phyloP scores from a whole-genome alignment of 2,113 vertebrate genomes.

The Myodes glareolus region DNA sequence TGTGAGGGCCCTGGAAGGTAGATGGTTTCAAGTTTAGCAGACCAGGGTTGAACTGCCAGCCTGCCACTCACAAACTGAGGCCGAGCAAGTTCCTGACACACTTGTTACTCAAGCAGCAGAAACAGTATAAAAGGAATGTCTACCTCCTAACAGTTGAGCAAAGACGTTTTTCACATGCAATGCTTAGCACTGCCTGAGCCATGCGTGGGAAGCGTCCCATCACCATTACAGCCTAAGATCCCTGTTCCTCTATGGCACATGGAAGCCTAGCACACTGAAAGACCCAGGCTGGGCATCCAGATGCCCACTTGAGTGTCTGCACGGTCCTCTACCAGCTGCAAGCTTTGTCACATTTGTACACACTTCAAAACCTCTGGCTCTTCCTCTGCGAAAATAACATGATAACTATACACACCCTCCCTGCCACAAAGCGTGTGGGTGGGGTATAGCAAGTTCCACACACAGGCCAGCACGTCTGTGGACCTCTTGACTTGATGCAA shows the following conservation, averaged over 20 bases:
- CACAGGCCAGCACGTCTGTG: not conserved
- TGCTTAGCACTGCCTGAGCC: not conserved
- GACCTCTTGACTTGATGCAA: not conserved
- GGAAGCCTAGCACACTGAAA: no score
- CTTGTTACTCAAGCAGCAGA: not conserved
- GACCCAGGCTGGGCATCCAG: not conserved
- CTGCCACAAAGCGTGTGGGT: not conserved
- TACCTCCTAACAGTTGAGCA: not conserved
- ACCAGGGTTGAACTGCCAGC: not conserved
- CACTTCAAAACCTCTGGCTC: not conserved
- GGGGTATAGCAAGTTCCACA: not conserved
- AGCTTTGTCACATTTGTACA: no score
- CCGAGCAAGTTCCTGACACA: not conserved
- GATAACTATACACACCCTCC: not conserved
- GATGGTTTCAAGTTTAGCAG: not conserved
- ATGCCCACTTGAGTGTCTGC: not conserved
- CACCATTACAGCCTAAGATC: not conserved
- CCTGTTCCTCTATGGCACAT: not conserved
- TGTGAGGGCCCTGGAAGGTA: no score
- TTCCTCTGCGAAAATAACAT: not conserved
- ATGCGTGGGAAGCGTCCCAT: fast-evolving
- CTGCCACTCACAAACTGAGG: not conserved
- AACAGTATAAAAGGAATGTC: not conserved
- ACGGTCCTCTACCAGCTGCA: not conserved
- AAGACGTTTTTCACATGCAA: not conserved